These are phyloP conservation scores for Mus musculus DNA, from an alignment of 2,113 vertebrate genomes.

Conservation along the genomic window DNA sequence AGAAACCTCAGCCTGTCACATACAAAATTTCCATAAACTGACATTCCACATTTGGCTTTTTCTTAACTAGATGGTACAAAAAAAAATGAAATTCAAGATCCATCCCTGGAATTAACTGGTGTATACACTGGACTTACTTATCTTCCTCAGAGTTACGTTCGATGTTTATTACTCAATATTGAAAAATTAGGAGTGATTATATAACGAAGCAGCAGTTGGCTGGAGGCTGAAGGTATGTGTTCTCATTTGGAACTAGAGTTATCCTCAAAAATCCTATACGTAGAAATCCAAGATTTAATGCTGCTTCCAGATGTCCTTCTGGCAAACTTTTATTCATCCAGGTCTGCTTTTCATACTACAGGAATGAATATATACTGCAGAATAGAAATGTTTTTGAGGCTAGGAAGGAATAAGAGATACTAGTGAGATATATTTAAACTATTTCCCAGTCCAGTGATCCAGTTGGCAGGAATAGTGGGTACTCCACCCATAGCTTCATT, in stretches of 20 bases:
- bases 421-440: conserved; percentile 43
- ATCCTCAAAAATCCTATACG: conserved; percentile 53
- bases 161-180: not conserved
- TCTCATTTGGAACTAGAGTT: conserved; percentile 58
- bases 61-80: conserved; percentile 21
- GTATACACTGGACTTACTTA: not conserved
- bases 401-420: conserved; percentile 67
- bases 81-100: conserved; percentile 24
- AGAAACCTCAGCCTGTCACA: conserved; percentile 55
- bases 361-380: conserved; percentile 57
- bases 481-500: conserved; percentile 33
- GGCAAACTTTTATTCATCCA: conserved; percentile 73
- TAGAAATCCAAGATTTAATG: conserved; percentile 72
- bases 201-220: conserved; percentile 29
- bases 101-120: conserved; percentile 56
- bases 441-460: conserved; percentile 46
- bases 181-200: conserved; percentile 55
- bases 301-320: conserved; percentile 83
- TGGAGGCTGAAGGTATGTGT: conserved; percentile 17
- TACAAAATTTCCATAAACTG: conserved; percentile 64
- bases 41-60: conserved; percentile 44
- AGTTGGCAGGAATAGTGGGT: conserved; percentile 35
- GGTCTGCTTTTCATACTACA: conserved; percentile 63
- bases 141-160: not conserved
- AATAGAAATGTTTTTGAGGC: conserved; percentile 69